These are phyloP conservation scores for Orthochromis malagaraziensis DNA, from an alignment of 2,113 vertebrate genomes.

Conservation along the genomic window DNA sequence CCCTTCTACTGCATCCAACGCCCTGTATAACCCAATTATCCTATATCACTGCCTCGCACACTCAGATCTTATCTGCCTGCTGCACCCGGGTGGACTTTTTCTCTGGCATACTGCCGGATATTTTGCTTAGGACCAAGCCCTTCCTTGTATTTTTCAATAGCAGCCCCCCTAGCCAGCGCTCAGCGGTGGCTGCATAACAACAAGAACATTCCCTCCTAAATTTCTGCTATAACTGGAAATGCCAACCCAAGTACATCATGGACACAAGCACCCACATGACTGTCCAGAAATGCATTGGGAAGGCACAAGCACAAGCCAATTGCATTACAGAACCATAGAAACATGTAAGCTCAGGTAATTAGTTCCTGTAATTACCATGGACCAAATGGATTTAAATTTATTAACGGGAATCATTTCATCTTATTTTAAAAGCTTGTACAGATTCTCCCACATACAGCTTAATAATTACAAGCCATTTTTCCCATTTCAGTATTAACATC, in stretches of 20 bases:
- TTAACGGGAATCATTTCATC: neutral
- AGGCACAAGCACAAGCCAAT: neutral
- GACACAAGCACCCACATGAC: neutral
- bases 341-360: neutral
- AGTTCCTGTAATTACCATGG: neutral
- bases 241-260: constrained; percentile 2
- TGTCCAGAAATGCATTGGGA: neutral
- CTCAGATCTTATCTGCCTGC: constrained; percentile 73
- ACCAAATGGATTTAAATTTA: neutral
- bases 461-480: neutral
- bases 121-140: constrained; percentile 84
- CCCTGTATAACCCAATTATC: neutral
- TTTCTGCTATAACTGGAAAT: constrained; percentile 46
- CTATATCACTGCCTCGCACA: neutral
- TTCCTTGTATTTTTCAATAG: constrained; percentile 86
- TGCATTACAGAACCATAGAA: neutral
- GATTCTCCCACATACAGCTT: neutral
- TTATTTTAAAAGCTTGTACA: neutral
- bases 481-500: neutral
- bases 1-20: neutral
- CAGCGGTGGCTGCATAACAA: constrained; percentile 24
- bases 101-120: constrained; percentile 67
- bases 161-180: constrained; percentile 25
- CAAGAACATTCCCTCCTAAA: constrained; percentile 32
- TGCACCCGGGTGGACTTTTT: constrained; percentile 51